Percentiles rank a stretch among this genome's conserved stretches.
Evolutionary conservation across 2,888 invertebrate genomes (phyloP).

Genomic region (Leptinotarsa haldemani): DNA sequence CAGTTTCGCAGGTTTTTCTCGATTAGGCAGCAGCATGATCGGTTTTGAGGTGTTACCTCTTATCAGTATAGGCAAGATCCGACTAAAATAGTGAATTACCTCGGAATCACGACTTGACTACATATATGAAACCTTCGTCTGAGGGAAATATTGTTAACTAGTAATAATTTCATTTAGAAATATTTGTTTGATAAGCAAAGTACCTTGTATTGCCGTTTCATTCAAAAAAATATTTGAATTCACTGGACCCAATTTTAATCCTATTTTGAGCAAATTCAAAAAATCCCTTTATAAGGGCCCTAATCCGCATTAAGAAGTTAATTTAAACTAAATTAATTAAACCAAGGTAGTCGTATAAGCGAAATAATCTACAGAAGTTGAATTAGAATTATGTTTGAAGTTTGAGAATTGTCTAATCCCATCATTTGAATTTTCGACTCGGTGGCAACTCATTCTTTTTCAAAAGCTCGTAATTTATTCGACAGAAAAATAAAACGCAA

Average conservation of each 20-base stretch:
- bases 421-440: constrained; percentile 18
- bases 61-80: too few species aligned
- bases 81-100: too few species aligned
- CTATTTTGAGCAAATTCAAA: constrained; percentile 4
- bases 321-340: constrained; percentile 54
- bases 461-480: not conserved
- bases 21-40: too few species aligned
- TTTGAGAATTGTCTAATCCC: constrained; percentile 45
- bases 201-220: too few species aligned
- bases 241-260: constrained; percentile 18
- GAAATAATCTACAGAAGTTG: constrained; percentile 51
- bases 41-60: too few species aligned
- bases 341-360: constrained; percentile 49
- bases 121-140: too few species aligned
- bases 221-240: not conserved
- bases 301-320: constrained; percentile 52
- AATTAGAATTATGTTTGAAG: constrained; percentile 50
- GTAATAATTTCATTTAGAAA: too few species aligned
- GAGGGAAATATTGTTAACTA: too few species aligned
- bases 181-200: too few species aligned
- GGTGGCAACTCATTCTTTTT: constrained; percentile 10
- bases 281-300: constrained; percentile 24
- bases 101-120: too few species aligned
- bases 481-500: not conserved
- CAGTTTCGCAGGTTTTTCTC: too few species aligned